Evolutionary conservation across 2,113 vertebrate species (phyloP), one percentile per base, ranked within the genome.

Genomic region (Trachemys scripta): DNA sequence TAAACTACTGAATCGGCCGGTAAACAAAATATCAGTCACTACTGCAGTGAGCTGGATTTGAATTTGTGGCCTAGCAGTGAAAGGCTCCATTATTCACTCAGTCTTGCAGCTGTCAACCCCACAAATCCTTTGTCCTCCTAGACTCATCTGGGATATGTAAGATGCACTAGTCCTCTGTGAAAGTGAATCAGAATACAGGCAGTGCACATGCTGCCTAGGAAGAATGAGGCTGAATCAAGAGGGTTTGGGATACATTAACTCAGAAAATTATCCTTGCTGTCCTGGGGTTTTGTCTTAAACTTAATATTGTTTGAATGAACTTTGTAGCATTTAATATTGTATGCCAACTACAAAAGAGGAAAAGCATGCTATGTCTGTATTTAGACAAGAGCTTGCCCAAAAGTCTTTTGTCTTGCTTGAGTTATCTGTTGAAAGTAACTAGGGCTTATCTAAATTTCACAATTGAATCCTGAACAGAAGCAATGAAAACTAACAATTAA

Each of bases 181-280:
- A n/a, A 80, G 45, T 50, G 10, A 88, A 47, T 95, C 91, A 92
- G 7, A 80, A 95, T 91, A 96, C 95, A 95, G 95, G 89, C 62
- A 87, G 72, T 3, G 22, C 91, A 81, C 78, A 22, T 45, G 20
- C 62, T 1, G 11, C n/a, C 57, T 88, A 90, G 90, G 85, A 84
- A 80, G 91, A 94, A 92, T 88, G 80, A 95, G 83, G 82, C n/a
- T 25, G 62, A 91, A 87, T 94, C 89, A 84, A 92, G 83, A 91
- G 96, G 84, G 19, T 50, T 94, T 94, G 94, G 72, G 12, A 38
- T 93, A 1, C 82, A 94, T 95, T 96, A 93, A 90, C 65, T 88
- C 93, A 92, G 90, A 85, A 27, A 90, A 17, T 83, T 57, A 87
- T 91, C 90, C 87, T 96, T 88, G 80, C 49, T 95, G 72, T 57